These are phyloP conservation scores for Drosophila baimaii DNA, from an alignment of 1,140 invertebrate genomes.

Conservation along the genomic window DNA sequence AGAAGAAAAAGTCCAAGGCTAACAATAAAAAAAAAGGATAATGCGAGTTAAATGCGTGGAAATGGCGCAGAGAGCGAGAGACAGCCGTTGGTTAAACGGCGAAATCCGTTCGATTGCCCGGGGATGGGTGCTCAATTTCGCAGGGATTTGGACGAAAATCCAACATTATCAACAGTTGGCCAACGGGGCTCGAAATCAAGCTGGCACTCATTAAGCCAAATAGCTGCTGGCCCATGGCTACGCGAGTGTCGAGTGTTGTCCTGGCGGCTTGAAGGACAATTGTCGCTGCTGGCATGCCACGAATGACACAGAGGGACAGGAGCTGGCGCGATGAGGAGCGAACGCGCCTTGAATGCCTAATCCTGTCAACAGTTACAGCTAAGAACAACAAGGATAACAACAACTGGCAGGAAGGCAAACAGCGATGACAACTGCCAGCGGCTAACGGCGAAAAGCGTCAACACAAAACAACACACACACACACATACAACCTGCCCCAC, in stretches of 20 bases:
- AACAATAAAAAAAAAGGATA: constrained; percentile 1
- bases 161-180: constrained; percentile 49
- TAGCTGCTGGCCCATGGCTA: constrained; percentile 36
- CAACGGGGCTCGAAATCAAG: constrained; percentile 39
- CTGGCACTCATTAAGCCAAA: constrained; percentile 49
- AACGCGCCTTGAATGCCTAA: constrained; percentile 65
- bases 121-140: constrained; percentile 15
- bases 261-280: constrained; percentile 56
- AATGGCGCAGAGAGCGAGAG: neutral
- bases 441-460: constrained; percentile 40
- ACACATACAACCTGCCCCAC: too few species aligned
- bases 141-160: constrained; percentile 37
- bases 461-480: constrained; percentile 50
- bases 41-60: constrained; percentile 13
- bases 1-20: neutral
- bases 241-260: constrained; percentile 10
- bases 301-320: constrained; percentile 14
- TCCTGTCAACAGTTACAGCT: constrained; percentile 51
- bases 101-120: constrained; percentile 20
- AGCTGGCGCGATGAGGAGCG: constrained; percentile 22
- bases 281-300: constrained; percentile 45
- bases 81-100: neutral
- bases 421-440: constrained; percentile 51
- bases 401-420: constrained; percentile 39
- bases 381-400: constrained; percentile 35